A percentile compares a stretch with the other conserved stretches of the same genome.
Conservation (phyloP, 2,113 vertebrate genomes). For the Willisornis vidua region DNA sequence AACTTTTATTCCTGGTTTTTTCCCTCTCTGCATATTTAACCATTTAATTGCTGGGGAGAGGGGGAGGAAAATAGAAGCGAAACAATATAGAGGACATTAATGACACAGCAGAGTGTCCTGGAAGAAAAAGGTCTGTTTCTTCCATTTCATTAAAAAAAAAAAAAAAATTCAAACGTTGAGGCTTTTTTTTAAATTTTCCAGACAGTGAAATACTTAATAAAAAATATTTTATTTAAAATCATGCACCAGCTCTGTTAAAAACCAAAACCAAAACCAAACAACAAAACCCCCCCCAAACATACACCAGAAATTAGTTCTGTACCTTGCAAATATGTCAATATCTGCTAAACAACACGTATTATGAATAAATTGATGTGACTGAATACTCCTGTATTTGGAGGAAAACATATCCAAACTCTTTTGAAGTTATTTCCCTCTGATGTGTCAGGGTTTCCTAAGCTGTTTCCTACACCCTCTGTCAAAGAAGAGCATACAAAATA, state of each 20-base stretch:
- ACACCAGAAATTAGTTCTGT: not conserved
- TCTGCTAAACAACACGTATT: not conserved
- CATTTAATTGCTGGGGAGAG: not conserved
- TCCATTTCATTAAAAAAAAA: not conserved
- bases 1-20: not conserved
- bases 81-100: not conserved
- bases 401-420: not conserved
- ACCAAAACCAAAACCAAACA: no score
- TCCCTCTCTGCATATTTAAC: not conserved
- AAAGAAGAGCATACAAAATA: conserved; percentile 18
- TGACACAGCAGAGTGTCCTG: not conserved
- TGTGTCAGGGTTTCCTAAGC: not conserved
- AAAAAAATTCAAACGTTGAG: not conserved
- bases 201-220: not conserved
- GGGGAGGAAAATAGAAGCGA: not conserved
- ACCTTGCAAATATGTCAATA: not conserved
- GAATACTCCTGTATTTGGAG: not conserved
- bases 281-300: no score
- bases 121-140: not conserved
- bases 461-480: not conserved
- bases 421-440: conserved; percentile 29
- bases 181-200: not conserved
- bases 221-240: not conserved
- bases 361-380: not conserved
- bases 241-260: not conserved